A percentile compares a stretch with the other conserved stretches of the same genome.
These are phyloP conservation scores for Hydrolagus colliei DNA, from an alignment of 2,797 vertebrate genomes.

Conservation along the genomic window DNA sequence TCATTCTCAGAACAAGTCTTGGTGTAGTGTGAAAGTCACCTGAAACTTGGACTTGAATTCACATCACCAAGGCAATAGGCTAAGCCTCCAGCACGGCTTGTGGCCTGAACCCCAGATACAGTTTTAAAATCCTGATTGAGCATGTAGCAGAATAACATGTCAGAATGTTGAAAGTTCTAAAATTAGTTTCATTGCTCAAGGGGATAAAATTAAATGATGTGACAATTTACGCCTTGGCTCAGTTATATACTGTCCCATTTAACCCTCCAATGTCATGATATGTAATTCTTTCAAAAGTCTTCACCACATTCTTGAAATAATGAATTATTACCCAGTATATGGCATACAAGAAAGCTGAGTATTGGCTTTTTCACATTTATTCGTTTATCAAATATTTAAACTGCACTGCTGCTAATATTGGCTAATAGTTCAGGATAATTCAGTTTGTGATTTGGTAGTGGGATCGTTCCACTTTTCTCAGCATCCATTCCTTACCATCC, in stretches of 20 bases:
- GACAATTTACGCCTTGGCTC: background rate
- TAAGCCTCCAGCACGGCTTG: background rate
- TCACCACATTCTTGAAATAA: background rate
- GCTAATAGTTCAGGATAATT: background rate
- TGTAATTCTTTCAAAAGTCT: slow-evolving; percentile 5
- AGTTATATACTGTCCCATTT: background rate
- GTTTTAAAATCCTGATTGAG: slow-evolving; percentile 1
- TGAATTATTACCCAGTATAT: slow-evolving; percentile 3
- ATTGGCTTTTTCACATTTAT: background rate
- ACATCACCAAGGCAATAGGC: background rate
- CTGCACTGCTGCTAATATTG: slow-evolving; percentile 8
- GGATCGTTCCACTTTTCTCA: background rate
- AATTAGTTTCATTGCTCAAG: slow-evolving; percentile 3
- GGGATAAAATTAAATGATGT: background rate
- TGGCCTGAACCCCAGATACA: background rate
- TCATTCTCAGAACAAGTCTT: background rate
- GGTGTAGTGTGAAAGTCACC: background rate
- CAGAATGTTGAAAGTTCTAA: slow-evolving; percentile 3
- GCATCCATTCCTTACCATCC: background rate
- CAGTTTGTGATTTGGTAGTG: background rate
- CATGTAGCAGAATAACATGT: background rate
- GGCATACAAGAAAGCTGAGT: background rate
- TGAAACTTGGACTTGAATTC: background rate
- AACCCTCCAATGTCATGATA: background rate
- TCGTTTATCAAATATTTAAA: slow-evolving; percentile 10